Base-by-base conservation (phyloP, 2,888 invertebrate species). In the Temnothorax unifasciatus region DNA sequence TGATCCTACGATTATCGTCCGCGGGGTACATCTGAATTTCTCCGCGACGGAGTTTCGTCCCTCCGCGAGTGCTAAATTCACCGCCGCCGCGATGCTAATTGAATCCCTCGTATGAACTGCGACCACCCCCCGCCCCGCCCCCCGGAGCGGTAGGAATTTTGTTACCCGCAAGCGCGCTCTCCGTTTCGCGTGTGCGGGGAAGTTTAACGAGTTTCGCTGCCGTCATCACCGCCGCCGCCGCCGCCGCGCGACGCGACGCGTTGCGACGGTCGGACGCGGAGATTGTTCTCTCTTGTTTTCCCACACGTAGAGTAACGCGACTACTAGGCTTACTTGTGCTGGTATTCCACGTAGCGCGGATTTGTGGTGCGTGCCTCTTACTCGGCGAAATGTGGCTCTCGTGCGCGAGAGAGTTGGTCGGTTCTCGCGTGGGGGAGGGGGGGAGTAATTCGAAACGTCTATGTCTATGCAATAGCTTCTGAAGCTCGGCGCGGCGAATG, bases 121-220 rank as follows among this genome's bases (percentile, higher is more conserved):
- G 59, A 13, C 69, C 71, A 69, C 79, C 34, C 34, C 34, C 38
- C 3, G 3, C 29, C 29, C 29, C 29, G 3, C 29, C 29, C 29
- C 29, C 18, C 34, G 4, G 73, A 47, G 47, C 47, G 50, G 59
- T 59, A 81, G 79, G 25, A 81, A 73, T 81, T 81, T 81, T 69
- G 79, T 61, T 57, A 59, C 69, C 25, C 68, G 66, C 71, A 61
- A 82, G 52, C 84, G 52, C 84, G 82, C 68, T 54, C 47, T 34
- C 63, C 29, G 68, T 84, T 66, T 59, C 81, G 64, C 52, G 69
- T 84, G 68, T 82, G 81, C 73, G 71, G 76, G 76, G 44, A 82
- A 82, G 82, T 85, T 85, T 85, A 85, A 85, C 85, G 85, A 85
- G 85, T 85, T 85, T 85, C 82, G 69, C 75, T 85, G 69, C 25